A percentile compares a stretch with the other conserved stretches of the same genome.
Evolutionary conservation across 1,140 invertebrate genomes (phyloP).

Genomic region (Sitophilus oryzae): DNA sequence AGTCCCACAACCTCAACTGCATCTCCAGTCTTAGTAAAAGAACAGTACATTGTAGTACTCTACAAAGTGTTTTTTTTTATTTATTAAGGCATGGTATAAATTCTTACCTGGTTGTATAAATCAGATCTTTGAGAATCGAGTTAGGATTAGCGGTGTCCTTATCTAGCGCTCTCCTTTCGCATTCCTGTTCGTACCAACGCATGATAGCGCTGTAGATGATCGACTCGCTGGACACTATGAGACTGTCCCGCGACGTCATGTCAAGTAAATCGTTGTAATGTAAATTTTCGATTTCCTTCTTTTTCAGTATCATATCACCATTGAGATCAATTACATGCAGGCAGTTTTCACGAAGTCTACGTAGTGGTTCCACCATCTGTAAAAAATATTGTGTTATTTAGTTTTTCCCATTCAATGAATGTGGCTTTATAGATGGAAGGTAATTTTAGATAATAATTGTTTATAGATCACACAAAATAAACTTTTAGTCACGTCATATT

Average conservation of each 20-base stretch:
- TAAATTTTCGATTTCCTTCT: slow-evolving; percentile 35
- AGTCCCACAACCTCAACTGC: too few species aligned
- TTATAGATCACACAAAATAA: too few species aligned
- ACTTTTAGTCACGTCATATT: too few species aligned
- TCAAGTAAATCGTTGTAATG: slow-evolving; percentile 35
- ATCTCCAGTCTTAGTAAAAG: too few species aligned
- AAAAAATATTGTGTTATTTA: too few species aligned
- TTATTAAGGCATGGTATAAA: neutral
- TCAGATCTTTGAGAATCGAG: slow-evolving; percentile 34
- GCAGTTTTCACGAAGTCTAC: slow-evolving; percentile 37
- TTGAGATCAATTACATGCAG: slow-evolving; percentile 39
- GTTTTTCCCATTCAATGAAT: too few species aligned
- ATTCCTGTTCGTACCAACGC: slow-evolving; percentile 35
- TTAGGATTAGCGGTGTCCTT: slow-evolving; percentile 29
- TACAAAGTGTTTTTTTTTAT: too few species aligned
- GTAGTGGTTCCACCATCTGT: slow-evolving; percentile 28
- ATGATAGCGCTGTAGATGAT: slow-evolving; percentile 37
- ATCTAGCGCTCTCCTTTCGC: slow-evolving; percentile 16
- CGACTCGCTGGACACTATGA: slow-evolving; percentile 35
- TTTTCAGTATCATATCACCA: slow-evolving; percentile 36
- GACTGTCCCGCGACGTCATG: slow-evolving; percentile 35
- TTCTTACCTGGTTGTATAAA: slow-evolving; percentile 33
- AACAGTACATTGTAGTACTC: too few species aligned
- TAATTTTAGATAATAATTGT: too few species aligned
- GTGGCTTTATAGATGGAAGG: too few species aligned